Evolutionary conservation across 1,140 invertebrate species (phyloP), one percentile per base, ranked within the genome.

Genomic region (Agrypnia vestita): DNA sequence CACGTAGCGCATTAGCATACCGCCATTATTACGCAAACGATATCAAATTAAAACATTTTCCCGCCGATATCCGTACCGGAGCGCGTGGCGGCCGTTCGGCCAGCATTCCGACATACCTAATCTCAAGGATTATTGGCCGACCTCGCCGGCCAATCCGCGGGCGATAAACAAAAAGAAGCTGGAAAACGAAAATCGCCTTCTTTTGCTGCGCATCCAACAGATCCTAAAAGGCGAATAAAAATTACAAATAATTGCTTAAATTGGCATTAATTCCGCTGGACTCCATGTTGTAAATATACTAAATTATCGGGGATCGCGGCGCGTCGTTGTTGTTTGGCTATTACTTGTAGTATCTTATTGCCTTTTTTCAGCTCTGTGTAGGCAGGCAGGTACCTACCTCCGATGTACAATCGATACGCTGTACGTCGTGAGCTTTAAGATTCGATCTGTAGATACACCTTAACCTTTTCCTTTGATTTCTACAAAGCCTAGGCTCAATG

Each of bases 161-260:
- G 9, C 17, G 43, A 47, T 76, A 62, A 55, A 75, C 25, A 76
- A 76, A 71, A 71, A 15, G n/a, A 51, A 15, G 10, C 11, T 8
- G 47, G 13, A 21, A 71, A 71, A 71, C 49, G 51, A 71, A 71
- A 71, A 71, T 49, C 17, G 67, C 67, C 8, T 49, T 46, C 44
- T 51, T 25, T 71, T 15, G 17, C 67, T 17, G 67, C 10, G 17
- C 67, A n/a, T 17, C 73, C 10, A 61, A 47, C 43, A 19, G 44
- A 44, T 62, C 53, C 35, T 76, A 76, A 75, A 76, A 76, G 43
- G 44, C 46, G 46, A 61, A 67, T 77, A 77, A 77, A 77, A 77
- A 77, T 77, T 77, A 77, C 75, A 77, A 77, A 35, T 77, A 77
- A 77, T 77, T 51, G 75, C 61, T 64, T 61, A 71, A 77, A 51